Percentiles rank a stretch among this genome's conserved stretches.
These are phyloP conservation scores for Eolophus roseicapilla DNA, from an alignment of 2,113 vertebrate genomes.

Conservation along the genomic window DNA sequence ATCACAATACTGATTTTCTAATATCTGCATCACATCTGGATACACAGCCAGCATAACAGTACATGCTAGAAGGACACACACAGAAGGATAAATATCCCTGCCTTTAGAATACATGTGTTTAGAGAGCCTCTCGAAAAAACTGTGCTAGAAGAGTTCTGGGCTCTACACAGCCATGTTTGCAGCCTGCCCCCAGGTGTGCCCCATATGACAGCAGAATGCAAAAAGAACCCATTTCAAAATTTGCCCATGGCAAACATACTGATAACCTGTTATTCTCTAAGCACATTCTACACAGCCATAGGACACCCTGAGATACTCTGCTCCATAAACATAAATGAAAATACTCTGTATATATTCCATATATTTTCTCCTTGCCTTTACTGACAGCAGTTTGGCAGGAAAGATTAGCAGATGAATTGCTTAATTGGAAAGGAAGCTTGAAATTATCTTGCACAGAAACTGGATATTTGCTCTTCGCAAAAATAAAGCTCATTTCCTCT, in stretches of 20 bases:
- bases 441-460: background rate
- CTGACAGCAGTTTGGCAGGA: rapidly evolving
- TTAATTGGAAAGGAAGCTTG: background rate
- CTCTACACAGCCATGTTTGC: background rate
- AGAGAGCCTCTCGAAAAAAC: background rate
- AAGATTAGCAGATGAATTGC: background rate
- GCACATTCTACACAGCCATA: background rate
- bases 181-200: background rate
- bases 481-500: background rate
- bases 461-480: background rate
- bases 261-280: background rate
- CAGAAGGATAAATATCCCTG: background rate
- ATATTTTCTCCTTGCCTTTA: background rate
- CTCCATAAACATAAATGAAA: background rate
- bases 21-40: background rate
- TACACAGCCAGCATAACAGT: background rate
- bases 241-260: background rate
- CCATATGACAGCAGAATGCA: background rate
- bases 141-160: background rate
- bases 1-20: background rate
- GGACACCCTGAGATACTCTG: background rate
- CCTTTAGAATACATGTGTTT: background rate
- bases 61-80: background rate
- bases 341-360: background rate
- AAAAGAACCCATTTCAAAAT: background rate